Conservation (phyloP, 2,113 vertebrate species). For the Hippocampus guttulatus region DNA sequence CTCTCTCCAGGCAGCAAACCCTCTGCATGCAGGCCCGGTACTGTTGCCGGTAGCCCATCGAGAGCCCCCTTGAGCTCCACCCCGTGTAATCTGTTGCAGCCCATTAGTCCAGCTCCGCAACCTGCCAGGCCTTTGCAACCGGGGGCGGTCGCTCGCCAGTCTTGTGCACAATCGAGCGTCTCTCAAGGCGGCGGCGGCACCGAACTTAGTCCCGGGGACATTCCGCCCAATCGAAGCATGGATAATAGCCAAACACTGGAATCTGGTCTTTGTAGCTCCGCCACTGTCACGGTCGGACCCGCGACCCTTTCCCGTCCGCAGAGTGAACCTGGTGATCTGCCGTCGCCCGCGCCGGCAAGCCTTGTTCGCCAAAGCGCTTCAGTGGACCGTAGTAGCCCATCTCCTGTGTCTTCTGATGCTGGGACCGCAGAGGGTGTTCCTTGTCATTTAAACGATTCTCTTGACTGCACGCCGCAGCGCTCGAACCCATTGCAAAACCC, state of each 20-base stretch:
- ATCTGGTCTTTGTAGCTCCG: conserved; percentile 6
- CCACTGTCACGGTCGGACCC: not conserved
- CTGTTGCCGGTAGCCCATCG: conserved; percentile 60
- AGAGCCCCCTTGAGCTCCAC: conserved; percentile 6
- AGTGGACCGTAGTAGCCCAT: conserved; percentile 47
- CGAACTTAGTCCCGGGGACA: not conserved
- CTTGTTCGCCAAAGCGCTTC: conserved; percentile 49
- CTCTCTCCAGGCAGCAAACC: conserved; percentile 3
- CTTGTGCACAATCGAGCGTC: not conserved
- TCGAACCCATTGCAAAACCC: not conserved
- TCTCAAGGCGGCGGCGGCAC: not conserved
- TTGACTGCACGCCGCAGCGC: not conserved
- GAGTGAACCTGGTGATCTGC: not conserved
- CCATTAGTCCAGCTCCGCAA: conserved; percentile 33
- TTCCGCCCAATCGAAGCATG: conserved; percentile 2
- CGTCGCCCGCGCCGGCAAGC: conserved; percentile 48
- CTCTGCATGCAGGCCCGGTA: conserved; percentile 9
- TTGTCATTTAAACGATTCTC: not conserved
- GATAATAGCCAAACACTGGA: conserved; percentile 41
- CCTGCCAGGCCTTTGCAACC: conserved; percentile 1
- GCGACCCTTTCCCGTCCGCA: not conserved
- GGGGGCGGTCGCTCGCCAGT: not conserved
- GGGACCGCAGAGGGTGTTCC: conserved; percentile 5
- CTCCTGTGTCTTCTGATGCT: conserved; percentile 22
- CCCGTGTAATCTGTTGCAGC: conserved; percentile 41